These are phyloP conservation scores for Lithophane leautieri DNA, from an alignment of 2,888 invertebrate species.

Conservation along the genomic window DNA sequence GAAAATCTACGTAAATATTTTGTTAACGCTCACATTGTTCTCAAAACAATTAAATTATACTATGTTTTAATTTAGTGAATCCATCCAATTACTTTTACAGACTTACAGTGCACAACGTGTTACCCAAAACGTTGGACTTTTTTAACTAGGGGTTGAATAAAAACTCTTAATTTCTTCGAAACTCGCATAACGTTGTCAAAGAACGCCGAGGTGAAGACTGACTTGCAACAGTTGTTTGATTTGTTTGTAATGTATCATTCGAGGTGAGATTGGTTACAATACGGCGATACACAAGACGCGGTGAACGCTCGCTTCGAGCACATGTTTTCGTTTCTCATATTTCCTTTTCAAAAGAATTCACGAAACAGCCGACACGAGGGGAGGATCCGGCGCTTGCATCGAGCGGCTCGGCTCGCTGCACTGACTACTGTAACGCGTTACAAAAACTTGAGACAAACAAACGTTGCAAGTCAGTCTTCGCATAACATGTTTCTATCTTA, in stretches of 20 bases:
- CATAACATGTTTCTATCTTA: neutral
- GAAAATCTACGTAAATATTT: neutral
- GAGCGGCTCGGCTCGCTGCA: no score
- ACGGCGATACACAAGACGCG: neutral
- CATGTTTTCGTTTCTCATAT: no score
- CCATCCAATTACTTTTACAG: neutral
- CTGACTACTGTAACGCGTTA: no score
- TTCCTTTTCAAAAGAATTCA: no score
- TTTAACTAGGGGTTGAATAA: neutral
- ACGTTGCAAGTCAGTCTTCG: neutral
- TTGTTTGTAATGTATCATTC: neutral
- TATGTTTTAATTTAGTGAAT: slow-evolving; percentile 6
- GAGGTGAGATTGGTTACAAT: neutral
- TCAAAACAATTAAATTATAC: neutral
- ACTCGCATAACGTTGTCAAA: neutral
- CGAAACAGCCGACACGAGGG: no score
- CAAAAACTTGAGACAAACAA: no score
- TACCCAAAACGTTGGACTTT: neutral
- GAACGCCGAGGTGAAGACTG: neutral
- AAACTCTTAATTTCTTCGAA: slow-evolving; percentile 1
- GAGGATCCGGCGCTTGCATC: no score
- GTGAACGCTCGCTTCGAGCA: neutral
- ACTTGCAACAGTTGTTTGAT: no score
- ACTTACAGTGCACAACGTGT: neutral
- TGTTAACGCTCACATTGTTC: neutral